Base-by-base conservation (phyloP, 2,113 vertebrate species). In the Ptilorrhoa leucosticta region DNA sequence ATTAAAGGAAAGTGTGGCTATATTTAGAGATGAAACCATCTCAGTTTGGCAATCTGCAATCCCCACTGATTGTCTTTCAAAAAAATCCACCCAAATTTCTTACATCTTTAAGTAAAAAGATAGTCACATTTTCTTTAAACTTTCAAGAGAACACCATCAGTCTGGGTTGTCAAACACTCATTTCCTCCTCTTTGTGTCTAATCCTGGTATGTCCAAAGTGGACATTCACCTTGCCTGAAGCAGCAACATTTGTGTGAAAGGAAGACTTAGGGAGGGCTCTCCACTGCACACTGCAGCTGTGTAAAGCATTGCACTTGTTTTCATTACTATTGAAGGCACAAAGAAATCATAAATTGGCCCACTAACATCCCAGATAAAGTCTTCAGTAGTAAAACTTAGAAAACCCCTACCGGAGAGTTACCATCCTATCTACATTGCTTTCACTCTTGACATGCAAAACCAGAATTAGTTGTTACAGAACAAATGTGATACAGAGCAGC, bases 241-340 rank as follows among this genome's bases (percentile, higher is more conserved):
- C 11, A 83, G 24, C 71, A 80, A 77, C 0, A 0, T 53, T 80
- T 30, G 3, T 2, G 11, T 26, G 37, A 60, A 83, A 88, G 47
- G 76, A 88, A 89, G 60, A 65, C 44, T 30, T 33, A 11, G 15
- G 31, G 26, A 87, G 48, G 37, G 37, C 72, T 94, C 73, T 53
- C 27, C 53, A 82, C 57, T 64, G 64, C 80, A 47, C 28, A 65
- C 0, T 42, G 83, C 83, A 83, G 80, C 42, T 70, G 5, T 39
- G 24, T 44, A 63, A 85, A 87, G 65, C 68, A 92, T 80, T 94
- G 86, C 76, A 81, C 80, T 83, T 81, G 42, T 31, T 75, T 33
- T 54, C 45, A 20, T 65, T 44, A 45, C 53, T 90, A 35, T 1
- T 69, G 83, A 95, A 95, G 93, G 90, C 94, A 94, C 88, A 71